Conservation (phyloP, 2,888 invertebrate species). For the Drosophila phalerata region DNA sequence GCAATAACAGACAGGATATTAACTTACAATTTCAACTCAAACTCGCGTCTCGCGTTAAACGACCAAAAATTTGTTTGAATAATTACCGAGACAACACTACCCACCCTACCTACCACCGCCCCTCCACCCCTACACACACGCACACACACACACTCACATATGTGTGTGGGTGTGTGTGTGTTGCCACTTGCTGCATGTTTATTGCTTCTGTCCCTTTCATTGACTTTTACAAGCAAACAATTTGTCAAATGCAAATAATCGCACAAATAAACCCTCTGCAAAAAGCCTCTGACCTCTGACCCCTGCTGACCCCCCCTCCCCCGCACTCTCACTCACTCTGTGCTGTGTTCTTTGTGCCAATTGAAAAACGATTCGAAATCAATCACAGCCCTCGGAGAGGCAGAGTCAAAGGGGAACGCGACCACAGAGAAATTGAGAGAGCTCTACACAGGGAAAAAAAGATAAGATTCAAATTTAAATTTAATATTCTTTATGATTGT, state of each 20-base stretch:
- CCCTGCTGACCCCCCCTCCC: not conserved
- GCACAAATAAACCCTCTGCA: constrained; percentile 69
- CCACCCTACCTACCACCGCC: constrained; percentile 17
- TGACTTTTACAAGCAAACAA: constrained; percentile 79
- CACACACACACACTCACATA: constrained; percentile 5
- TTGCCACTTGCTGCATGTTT: constrained; percentile 46
- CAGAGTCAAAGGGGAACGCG: too few relatives aligned
- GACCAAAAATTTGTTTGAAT: constrained; percentile 73
- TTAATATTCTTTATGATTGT: too few relatives aligned
- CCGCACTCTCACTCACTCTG: not conserved
- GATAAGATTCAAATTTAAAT: too few relatives aligned
- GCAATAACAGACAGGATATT: constrained; percentile 82
- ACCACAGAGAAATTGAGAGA: constrained; percentile 1
- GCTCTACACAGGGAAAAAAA: not conserved
- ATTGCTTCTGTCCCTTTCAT: constrained; percentile 64
- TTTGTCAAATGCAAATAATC: constrained; percentile 77
- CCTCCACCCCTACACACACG: not conserved
- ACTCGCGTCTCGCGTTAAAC: constrained; percentile 51
- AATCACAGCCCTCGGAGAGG: constrained; percentile 65
- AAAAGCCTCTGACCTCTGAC: constrained; percentile 18
- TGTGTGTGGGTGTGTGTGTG: constrained; percentile 15
- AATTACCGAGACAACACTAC: constrained; percentile 72
- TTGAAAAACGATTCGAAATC: constrained; percentile 81
- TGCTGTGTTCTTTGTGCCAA: constrained; percentile 58
- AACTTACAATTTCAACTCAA: constrained; percentile 70